Evolutionary conservation across 2,113 vertebrate species (phyloP).

Genomic region (Haplochromis burtoni): DNA sequence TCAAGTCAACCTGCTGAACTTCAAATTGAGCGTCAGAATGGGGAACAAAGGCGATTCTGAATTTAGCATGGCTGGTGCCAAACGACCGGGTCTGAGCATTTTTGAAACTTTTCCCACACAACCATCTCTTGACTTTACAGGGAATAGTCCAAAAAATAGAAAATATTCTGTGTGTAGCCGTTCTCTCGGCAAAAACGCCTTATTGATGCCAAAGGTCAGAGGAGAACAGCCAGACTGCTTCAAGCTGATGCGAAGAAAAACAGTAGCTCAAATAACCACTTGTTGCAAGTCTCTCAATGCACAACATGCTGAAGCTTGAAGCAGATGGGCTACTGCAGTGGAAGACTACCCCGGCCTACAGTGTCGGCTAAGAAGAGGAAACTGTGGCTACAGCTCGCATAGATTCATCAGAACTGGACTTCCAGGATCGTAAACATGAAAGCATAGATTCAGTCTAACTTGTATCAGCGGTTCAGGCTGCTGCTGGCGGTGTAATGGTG

Average conservation of each 20-base stretch:
- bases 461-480: neutral
- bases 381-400: neutral
- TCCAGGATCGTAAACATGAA: neutral
- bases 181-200: neutral
- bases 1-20: neutral
- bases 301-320: neutral
- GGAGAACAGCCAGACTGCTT: neutral
- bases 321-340: neutral
- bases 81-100: neutral
- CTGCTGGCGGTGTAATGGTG: neutral
- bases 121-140: neutral
- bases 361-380: neutral
- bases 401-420: neutral
- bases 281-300: neutral
- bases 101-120: neutral
- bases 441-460: neutral
- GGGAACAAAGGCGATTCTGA: neutral
- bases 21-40: neutral
- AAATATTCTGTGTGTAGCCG: neutral
- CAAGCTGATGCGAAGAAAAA: neutral
- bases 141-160: neutral
- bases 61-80: neutral
- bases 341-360: neutral
- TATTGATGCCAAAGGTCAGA: neutral
- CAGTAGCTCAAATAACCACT: neutral